phyloP scores from a whole-genome alignment of 2,797 vertebrate genomes.

The Lepidocolaptes lacrymiger region DNA sequence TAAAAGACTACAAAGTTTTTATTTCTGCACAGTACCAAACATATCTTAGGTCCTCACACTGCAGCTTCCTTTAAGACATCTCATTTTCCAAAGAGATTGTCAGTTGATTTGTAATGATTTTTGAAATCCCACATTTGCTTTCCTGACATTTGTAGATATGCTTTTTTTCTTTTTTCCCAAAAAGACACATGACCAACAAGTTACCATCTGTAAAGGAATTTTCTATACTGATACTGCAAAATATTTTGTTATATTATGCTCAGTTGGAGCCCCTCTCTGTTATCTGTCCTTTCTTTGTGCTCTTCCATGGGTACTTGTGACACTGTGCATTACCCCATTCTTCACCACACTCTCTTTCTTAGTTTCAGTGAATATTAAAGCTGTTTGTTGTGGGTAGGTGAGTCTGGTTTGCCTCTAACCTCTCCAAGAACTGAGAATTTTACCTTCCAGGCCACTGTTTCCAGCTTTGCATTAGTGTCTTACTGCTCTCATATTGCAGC shows the following conservation, averaged over 20 bases:
- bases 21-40: not conserved
- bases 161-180: not conserved
- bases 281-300: not conserved
- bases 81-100: not conserved
- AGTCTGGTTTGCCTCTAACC: not conserved
- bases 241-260: not conserved
- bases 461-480: not conserved
- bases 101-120: not conserved
- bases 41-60: not conserved
- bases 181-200: not conserved
- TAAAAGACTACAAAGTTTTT: not conserved
- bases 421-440: not conserved
- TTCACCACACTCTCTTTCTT: not conserved
- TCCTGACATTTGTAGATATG: not conserved
- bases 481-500: not conserved
- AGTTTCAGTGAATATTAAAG: not conserved
- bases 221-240: not conserved
- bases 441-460: not conserved
- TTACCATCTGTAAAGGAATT: not conserved
- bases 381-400: not conserved
- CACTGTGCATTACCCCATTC: accelerated
- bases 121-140: not conserved
- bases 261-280: not conserved
- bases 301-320: not conserved
- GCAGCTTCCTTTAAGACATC: not conserved